A percentile compares a stretch with the other conserved stretches of the same genome.
These are phyloP conservation scores for Ammodytes marinus DNA, from an alignment of 2,113 vertebrate species.

Conservation along the genomic window DNA sequence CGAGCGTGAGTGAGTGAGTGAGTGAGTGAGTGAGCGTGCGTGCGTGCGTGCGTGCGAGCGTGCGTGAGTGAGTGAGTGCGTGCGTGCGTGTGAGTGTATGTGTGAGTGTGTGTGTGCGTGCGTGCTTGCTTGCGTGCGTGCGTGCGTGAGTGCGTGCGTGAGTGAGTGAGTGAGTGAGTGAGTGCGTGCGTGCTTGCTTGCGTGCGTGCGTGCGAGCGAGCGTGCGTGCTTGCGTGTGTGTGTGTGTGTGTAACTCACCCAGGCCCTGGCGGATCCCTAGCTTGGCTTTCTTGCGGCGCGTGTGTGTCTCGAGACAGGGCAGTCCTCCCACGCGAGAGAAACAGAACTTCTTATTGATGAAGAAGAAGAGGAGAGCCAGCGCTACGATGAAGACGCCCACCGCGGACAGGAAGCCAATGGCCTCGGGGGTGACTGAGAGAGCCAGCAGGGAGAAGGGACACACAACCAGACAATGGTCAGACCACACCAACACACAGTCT, in stretches of 20 bases:
- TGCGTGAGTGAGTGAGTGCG: too few relatives aligned
- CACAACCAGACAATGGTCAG: conserved; percentile 83
- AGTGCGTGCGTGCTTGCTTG: too few relatives aligned
- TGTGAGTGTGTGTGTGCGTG: too few relatives aligned
- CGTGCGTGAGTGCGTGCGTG: too few relatives aligned
- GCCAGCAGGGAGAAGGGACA: conserved; percentile 73
- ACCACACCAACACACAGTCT: conserved; percentile 59
- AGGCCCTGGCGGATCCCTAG: conserved; percentile 76
- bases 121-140: too few relatives aligned
- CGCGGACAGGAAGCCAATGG: conserved; percentile 87
- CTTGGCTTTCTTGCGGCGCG: conserved; percentile 79
- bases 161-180: too few relatives aligned
- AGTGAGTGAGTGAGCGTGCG: too few relatives aligned
- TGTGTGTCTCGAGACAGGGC: conserved; percentile 82
- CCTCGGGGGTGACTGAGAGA: conserved; percentile 87
- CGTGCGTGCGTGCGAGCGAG: too few relatives aligned
- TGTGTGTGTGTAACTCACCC: conserved; percentile 81
- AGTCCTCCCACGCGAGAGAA: conserved; percentile 86
- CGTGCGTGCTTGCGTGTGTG: too few relatives aligned
- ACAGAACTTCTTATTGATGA: conserved; percentile 91
- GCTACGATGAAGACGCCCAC: conserved; percentile 88
- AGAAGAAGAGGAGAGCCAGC: conserved; percentile 89
- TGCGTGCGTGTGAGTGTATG: too few relatives aligned
- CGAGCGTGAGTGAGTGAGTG: too few relatives aligned
- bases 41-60: too few relatives aligned